Evolutionary conservation across 2,113 vertebrate species (phyloP), one percentile per base, ranked within the genome.

Genomic region (Machaerirhynchus nigripectus): DNA sequence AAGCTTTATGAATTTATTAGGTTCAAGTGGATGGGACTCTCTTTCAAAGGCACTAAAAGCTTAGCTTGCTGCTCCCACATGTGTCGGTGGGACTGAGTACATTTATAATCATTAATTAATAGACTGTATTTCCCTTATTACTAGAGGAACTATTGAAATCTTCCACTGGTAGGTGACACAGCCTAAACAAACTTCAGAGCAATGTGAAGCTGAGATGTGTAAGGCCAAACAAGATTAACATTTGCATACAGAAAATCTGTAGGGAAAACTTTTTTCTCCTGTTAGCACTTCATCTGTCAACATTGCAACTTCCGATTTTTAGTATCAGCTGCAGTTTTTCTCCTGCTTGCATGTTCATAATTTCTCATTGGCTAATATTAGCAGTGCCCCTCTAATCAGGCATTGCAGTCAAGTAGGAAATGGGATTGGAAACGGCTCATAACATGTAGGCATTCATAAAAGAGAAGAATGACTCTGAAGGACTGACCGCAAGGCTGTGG

Each of bases 401-500:
- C 30, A 44, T 55, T 83, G 30, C 22, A 70, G 10, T 55, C 83
- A 92, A 12, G 27, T 27, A 75, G 76, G 65, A 94, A 94, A 68
- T 47, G 28, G 68, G 28, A 74, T 75, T 86, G 49, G 39, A 90
- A 86, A 81, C n/a, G 59, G 50, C 27, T 82, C 87, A 69, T 87
- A 59, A 30, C 19, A 83, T 85, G 61, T 65, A 86, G 27, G 40
- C 78, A 87, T 60, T 89, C 64, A 71, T 33, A 77, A 76, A 90
- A 94, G 52, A 89, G 49, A 90, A 95, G 86, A 95, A 89, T 96
- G 57, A 97, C 87, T 96, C 79, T 79, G 84, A 95, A 87, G 73
- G 82, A 82, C 90, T 97, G 90, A 96, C 96, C 84, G 60, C 97
- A 97, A 97, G 86, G 35, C 42, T 40, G 97, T 98, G 97, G 97